These are phyloP conservation scores for Suillia variegata DNA, from an alignment of 2,888 invertebrate genomes.

Conservation along the genomic window DNA sequence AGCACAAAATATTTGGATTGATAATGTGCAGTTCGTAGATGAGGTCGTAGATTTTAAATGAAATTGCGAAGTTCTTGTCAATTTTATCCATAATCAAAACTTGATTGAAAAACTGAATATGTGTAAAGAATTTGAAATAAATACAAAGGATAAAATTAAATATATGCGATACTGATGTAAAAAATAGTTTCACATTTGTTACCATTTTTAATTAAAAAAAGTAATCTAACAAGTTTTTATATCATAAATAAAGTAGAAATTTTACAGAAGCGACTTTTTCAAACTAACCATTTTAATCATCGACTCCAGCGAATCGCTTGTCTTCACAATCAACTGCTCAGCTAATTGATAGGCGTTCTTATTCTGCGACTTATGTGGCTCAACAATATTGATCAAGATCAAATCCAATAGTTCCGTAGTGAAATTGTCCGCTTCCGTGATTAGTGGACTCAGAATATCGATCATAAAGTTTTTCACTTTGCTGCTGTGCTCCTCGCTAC, in stretches of 20 bases:
- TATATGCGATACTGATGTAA: too few relatives aligned
- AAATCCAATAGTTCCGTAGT: slow-evolving; percentile 93
- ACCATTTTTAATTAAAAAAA: too few relatives aligned
- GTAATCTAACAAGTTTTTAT: too few relatives aligned
- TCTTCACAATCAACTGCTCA: slow-evolving; percentile 89
- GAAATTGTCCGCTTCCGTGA: slow-evolving; percentile 94
- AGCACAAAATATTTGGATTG: slow-evolving; percentile 81
- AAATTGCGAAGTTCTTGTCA: slow-evolving; percentile 78
- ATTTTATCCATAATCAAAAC: slow-evolving; percentile 91
- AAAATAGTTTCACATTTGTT: too few relatives aligned
- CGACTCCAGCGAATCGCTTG: slow-evolving; percentile 89
- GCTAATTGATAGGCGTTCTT: slow-evolving; percentile 90
- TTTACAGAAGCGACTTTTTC: neutral
- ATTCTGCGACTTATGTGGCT: slow-evolving; percentile 87
- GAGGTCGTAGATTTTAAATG: slow-evolving; percentile 88
- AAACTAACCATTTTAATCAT: slow-evolving; percentile 86
- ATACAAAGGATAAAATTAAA: neutral
- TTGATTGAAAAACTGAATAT: slow-evolving; percentile 89
- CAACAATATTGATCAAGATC: slow-evolving; percentile 91
- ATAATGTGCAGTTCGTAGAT: slow-evolving; percentile 96
- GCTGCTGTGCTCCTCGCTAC: slow-evolving; percentile 94
- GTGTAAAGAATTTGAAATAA: slow-evolving; percentile 1
- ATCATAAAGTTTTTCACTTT: slow-evolving; percentile 97
- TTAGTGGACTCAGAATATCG: slow-evolving; percentile 91
- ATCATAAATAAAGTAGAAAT: neutral